A percentile compares a stretch with the other conserved stretches of the same genome.
These are phyloP conservation scores for Cacoxenus indagator DNA, from an alignment of 2,888 invertebrate genomes.

Conservation along the genomic window DNA sequence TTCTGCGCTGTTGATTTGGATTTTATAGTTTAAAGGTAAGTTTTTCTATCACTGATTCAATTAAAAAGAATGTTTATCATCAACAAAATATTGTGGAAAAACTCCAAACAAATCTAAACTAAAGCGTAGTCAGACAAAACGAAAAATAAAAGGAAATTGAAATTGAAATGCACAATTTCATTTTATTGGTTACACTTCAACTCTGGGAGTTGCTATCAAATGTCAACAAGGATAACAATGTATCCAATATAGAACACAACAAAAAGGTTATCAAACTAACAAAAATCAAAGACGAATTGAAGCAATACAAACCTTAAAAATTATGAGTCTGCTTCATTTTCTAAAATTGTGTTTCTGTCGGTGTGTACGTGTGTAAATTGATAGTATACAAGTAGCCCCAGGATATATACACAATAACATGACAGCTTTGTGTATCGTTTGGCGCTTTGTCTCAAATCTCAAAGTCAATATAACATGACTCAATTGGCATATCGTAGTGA, in stretches of 20 bases:
- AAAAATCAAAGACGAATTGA: conserved; percentile 58
- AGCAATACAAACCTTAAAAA: conserved; percentile 50
- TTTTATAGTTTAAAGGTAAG: too few species aligned
- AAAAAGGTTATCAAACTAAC: conserved; percentile 58
- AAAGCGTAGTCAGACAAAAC: conserved; percentile 35
- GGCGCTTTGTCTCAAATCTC: background rate
- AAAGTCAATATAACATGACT: background rate
- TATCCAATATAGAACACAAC: conserved; percentile 31
- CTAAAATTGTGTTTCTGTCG: background rate
- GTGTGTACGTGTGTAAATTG: background rate
- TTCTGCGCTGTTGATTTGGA: too few species aligned
- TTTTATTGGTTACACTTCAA: conserved; percentile 36
- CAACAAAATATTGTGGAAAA: too few species aligned
- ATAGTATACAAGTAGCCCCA: conserved; percentile 39
- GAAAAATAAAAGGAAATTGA: conserved; percentile 44
- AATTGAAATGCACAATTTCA: conserved; percentile 43
- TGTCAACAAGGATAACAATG: conserved; percentile 45
- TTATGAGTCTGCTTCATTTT: conserved; percentile 15
- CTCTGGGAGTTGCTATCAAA: conserved; percentile 58
- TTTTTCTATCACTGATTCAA: too few species aligned
- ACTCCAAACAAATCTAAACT: too few species aligned
- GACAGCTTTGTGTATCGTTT: conserved; percentile 53
- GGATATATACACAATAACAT: conserved; percentile 55
- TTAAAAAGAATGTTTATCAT: too few species aligned
- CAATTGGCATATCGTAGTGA: conserved; percentile 1